Evolutionary conservation across 2,797 vertebrate species (phyloP), one percentile per base, ranked within the genome.

Genomic region (Discoglossus pictus): DNA sequence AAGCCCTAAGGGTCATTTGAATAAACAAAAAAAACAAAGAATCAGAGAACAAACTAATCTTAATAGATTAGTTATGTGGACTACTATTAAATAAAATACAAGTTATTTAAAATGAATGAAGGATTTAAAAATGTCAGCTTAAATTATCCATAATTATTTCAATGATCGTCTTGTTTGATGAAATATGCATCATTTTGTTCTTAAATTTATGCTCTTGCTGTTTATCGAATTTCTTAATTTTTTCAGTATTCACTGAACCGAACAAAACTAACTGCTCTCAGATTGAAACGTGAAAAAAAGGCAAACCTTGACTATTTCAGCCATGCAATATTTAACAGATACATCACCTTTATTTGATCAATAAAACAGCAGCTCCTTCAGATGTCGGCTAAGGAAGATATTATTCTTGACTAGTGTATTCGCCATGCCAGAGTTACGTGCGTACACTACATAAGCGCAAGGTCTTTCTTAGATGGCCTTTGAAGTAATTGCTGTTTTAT

Each of bases 91-190:
- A n/a, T n/a, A n/a, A n/a, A n/a, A n/a, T n/a, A n/a, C n/a, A n/a
- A n/a, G n/a, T n/a, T n/a, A n/a, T n/a, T n/a, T n/a, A n/a, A n/a
- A n/a, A n/a, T n/a, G n/a, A n/a, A n/a, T 54, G 55, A 39, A 69
- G 35, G 50, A 40, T 62, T 69, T 54, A 54, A 52, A 18, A 31
- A 61, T 27, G 25, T 53, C 48, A 36, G 39, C 43, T n/a, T 68
- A 53, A 68, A 68, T 61, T 48, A 54, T 50, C 31, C 40, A 54
- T 54, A 38, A 68, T 69, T 62, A 62, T 47, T 42, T 16, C 59
- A 54, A 59, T 59, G 20, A 61, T 51, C 7, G 20, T 53, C 38
- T 61, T 61, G 40, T 54, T 53, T 68, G 65, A 60, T 68, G 47
- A 68, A 61, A 61, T 61, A 61, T 60, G 55, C 47, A 61, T 24